phyloP scores from a whole-genome alignment of 2,113 vertebrate genomes.

The Balaenoptera acutorostrata region DNA sequence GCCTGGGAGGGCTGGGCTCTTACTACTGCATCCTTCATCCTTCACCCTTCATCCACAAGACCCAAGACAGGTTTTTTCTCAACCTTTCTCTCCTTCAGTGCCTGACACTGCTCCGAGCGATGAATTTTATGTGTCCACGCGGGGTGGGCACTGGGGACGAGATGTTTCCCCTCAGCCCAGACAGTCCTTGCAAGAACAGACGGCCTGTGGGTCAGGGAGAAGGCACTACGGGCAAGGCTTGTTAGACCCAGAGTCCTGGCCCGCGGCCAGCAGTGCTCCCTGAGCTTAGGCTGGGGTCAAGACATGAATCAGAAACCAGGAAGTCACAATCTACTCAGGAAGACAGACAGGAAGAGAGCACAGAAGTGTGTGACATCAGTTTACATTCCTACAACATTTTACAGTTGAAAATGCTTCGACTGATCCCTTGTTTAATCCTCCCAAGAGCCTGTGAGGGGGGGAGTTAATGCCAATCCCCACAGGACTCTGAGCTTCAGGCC shows the following conservation, averaged over 20 bases:
- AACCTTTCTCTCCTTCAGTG: not conserved
- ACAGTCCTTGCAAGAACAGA: not conserved
- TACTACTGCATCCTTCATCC: not conserved
- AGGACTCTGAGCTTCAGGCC: not conserved
- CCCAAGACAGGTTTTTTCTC: not conserved
- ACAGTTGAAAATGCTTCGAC: not conserved
- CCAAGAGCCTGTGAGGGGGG: not conserved
- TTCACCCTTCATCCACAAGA: not conserved
- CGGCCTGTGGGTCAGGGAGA: not conserved
- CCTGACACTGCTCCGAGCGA: not conserved
- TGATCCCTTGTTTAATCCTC: not conserved
- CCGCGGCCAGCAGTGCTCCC: not conserved
- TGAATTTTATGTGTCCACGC: not conserved
- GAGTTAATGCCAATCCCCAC: no score
- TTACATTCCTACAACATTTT: not conserved
- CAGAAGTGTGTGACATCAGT: not conserved
- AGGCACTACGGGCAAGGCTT: fast-evolving
- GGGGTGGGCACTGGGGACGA: not conserved
- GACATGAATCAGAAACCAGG: not conserved
- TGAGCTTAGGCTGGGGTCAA: not conserved
- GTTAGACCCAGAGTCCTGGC: not conserved
- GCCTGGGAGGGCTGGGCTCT: not conserved
- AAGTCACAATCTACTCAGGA: not conserved
- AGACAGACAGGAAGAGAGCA: not conserved
- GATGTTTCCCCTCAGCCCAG: not conserved